Base-by-base conservation (phyloP, 2,797 vertebrate species). In the Podarcis siculus region DNA sequence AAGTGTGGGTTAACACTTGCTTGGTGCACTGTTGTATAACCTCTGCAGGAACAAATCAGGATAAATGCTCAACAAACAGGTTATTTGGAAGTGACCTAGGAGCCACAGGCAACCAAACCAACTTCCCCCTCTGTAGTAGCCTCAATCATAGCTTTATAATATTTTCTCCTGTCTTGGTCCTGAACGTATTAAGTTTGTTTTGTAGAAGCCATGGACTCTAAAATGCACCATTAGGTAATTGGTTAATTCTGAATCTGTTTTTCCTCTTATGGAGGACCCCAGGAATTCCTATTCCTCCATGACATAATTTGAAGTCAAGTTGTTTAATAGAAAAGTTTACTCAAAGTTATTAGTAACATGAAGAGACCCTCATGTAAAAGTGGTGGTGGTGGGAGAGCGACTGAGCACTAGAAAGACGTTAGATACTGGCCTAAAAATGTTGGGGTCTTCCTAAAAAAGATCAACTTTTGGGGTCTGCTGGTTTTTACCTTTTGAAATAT, bases 161-260 rank as follows among this genome's bases (percentile, higher is more conserved):
- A 95, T 90, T 89, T 91, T 84, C 83, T 89, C 87, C 88, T 15
- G 86, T 76, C 75, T 77, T 66, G 90, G 83, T 95, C 94, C 93
- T 94, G 86, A 82, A 94, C 94, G 94, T 92, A 92, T 96, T 95
- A 96, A 95, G 94, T 95, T 89, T 94, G 83, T 92, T 96, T 95
- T 93, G 90, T 95, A 95, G 88, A 93, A 91, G 79, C 93, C 84
- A 94, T 96, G 95, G 95, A 91, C 91, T 92, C 79, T 91, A 94
- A 94, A 92, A 91, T 92, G 93, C 91, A 85, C 94, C 94, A 93
- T 95, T 93, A 92, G 7, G 64, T 93, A 91, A 75, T 90, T 94
- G 17, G 87, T 87, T 69, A 90, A 92, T 84, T 93, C 91, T 92
- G 89, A 89, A 91, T 92, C 87, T 37, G 82, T 92, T 93, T 73